Conservation (phyloP, 92 coral and sea anemone genomes). For the Phenganax marumi region DNA sequence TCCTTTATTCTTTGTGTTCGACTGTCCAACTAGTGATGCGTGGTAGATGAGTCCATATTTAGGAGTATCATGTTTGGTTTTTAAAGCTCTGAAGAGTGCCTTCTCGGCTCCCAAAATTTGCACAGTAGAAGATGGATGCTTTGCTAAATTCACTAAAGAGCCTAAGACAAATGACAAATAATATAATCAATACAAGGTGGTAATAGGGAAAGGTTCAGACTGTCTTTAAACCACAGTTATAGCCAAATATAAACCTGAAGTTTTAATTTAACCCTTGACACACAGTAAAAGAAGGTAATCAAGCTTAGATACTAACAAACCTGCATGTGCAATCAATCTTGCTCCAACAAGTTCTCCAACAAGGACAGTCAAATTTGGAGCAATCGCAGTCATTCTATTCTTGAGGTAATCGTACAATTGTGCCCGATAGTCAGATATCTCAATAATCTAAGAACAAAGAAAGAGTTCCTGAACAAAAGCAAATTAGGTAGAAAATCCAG, state of each 20-base stretch:
- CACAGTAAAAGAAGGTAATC: not conserved
- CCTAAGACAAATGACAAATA: conserved; percentile 47
- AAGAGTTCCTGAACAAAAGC: not conserved
- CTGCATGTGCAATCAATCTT: conserved; percentile 97
- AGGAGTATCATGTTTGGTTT: conserved; percentile 97
- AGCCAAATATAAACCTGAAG: not conserved
- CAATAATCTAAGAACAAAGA: conserved; percentile 63
- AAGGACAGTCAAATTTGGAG: conserved; percentile 91
- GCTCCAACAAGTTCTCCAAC: conserved; percentile 98
- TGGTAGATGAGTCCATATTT: conserved; percentile 95
- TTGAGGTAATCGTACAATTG: conserved; percentile 95
- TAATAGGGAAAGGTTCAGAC: too few relatives aligned
- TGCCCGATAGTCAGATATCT: conserved; percentile 89
- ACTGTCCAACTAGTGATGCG: conserved; percentile 95
- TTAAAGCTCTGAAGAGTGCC: conserved; percentile 95
- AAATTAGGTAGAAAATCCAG: not conserved
- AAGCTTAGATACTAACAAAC: conserved; percentile 35
- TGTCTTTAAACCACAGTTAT: too few relatives aligned
- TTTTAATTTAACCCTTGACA: not conserved
- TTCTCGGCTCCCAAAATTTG: conserved; percentile 98
- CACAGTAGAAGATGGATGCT: conserved; percentile 97
- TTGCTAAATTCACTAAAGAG: conserved; percentile 93
- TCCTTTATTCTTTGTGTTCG: conserved; percentile 88
- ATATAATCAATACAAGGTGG: too few relatives aligned
- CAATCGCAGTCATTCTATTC: conserved; percentile 97